Evolutionary conservation across 2,888 invertebrate species (phyloP).

Genomic region (Homarus gammarus): DNA sequence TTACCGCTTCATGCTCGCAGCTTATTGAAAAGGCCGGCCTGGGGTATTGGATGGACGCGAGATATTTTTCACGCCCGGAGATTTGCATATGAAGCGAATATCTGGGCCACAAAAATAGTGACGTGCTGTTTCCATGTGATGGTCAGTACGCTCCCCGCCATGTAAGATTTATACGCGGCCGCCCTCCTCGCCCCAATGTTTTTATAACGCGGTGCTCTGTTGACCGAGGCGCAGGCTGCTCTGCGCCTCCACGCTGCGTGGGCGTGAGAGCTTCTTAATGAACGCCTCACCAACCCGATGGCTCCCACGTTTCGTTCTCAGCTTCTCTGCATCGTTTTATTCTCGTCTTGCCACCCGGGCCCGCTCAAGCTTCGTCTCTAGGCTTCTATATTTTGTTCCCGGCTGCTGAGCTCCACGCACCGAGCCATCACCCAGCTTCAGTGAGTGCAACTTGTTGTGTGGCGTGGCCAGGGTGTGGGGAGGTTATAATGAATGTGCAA

Average conservation of each 20-base stretch:
- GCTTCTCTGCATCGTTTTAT: background rate
- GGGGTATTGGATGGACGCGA: constrained; percentile 69
- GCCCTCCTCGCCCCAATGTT: constrained; percentile 44
- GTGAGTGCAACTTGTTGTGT: background rate
- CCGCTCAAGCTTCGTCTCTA: background rate
- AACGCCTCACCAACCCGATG: background rate
- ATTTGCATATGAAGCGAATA: constrained; percentile 71
- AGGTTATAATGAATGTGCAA: constrained; percentile 13
- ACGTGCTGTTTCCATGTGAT: constrained; percentile 68
- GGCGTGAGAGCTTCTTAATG: constrained; percentile 19
- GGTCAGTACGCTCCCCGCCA: constrained; percentile 48
- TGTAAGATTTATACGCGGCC: constrained; percentile 54
- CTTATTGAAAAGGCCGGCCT: constrained; percentile 70
- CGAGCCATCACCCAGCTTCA: background rate
- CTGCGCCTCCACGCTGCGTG: constrained; percentile 26
- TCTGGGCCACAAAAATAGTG: constrained; percentile 68
- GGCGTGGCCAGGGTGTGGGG: background rate
- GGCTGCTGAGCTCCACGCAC: background rate
- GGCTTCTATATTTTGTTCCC: background rate
- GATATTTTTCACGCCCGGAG: constrained; percentile 69
- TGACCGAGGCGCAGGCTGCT: constrained; percentile 20
- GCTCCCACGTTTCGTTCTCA: background rate
- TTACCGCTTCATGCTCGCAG: constrained; percentile 65
- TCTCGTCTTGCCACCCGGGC: too few relatives aligned
- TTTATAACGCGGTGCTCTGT: constrained; percentile 33